Conservation (phyloP, 1,140 invertebrate genomes). For the Lepidurus arcticus region DNA sequence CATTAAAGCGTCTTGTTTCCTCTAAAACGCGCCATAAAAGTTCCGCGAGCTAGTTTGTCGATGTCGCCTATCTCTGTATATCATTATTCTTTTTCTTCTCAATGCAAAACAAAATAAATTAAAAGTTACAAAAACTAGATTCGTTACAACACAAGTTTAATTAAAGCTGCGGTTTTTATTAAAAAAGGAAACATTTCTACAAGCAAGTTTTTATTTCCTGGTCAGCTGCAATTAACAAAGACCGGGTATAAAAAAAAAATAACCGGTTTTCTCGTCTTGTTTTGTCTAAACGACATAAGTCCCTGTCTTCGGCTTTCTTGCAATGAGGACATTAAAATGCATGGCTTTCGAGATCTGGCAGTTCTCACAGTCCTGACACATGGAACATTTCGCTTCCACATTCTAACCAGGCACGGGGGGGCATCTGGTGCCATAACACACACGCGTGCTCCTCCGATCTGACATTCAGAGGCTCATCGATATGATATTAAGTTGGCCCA, state of each 20-base stretch:
- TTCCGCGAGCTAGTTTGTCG: too few species aligned
- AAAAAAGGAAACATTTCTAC: background rate
- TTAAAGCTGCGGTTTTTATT: too few species aligned
- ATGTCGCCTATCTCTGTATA: too few species aligned
- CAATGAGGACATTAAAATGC: slow-evolving; percentile 22
- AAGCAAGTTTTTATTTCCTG: slow-evolving; percentile 8
- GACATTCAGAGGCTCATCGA: background rate
- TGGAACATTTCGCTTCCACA: background rate
- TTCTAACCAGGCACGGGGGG: slow-evolving; percentile 3
- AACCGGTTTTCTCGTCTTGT: background rate
- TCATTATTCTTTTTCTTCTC: too few species aligned
- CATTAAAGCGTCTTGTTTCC: too few species aligned
- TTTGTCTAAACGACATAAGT: background rate
- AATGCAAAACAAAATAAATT: too few species aligned
- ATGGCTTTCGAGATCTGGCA: slow-evolving; percentile 14
- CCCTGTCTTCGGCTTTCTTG: background rate
- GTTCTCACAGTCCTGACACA: slow-evolving; percentile 5
- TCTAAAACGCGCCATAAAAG: too few species aligned
- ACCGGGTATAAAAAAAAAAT: background rate
- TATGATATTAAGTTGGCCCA: slow-evolving; percentile 6
- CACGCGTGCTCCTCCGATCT: background rate
- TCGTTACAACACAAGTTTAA: too few species aligned
- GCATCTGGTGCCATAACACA: slow-evolving; percentile 21
- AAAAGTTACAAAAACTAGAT: too few species aligned
- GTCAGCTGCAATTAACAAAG: background rate